Evolutionary conservation across 2,888 invertebrate genomes (phyloP), one percentile per base, ranked within the genome.

Genomic region (Trachelus troglodyta): DNA sequence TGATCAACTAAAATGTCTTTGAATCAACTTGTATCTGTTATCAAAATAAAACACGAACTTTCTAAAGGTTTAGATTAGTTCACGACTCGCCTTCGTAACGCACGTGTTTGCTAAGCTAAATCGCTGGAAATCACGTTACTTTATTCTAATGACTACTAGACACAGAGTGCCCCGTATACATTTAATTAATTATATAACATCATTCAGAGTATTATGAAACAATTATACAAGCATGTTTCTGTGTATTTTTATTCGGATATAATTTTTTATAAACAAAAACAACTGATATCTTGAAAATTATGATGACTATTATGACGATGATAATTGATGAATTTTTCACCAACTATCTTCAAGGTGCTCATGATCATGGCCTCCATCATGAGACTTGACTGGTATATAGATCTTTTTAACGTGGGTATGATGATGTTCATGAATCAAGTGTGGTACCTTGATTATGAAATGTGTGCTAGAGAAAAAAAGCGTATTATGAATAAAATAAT

Each of bases 391-490:
- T 9, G 89, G 89, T 75, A 89, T 83, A 79, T 85, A 89, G 75
- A 90, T 87, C 77, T 90, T 91, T 80, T 89, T 90, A 56, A 88
- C 85, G 15, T 86, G 86, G 34, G 89, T 90, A 75, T 90, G 90
- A 74, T 88, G 86, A 76, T 89, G 89, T 12, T 87, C 89, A 78
- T 90, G 89, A 75, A 88, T 86, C 33, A 83, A 85, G 75, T 87
- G 86, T 11, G 90, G 90, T 23, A 90, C 88, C 69, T 89, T 89
- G 33, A 91, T 90, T 77, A 87, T 85, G 69, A 90, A 83, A 77
- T 90, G 90, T 1, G 88, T 87, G 82, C 90, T 91, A 82, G 34
- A 87, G 88, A 37, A 69, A 81, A 76, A 56, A 9, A 56, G 6
- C 2, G 6, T 23, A 15, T 15, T 40, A 23, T 23, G 6, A 56